A percentile compares a stretch with the other conserved stretches of the same genome.
These are phyloP conservation scores for Oligia latruncula DNA, from an alignment of 2,888 invertebrate species.

Conservation along the genomic window DNA sequence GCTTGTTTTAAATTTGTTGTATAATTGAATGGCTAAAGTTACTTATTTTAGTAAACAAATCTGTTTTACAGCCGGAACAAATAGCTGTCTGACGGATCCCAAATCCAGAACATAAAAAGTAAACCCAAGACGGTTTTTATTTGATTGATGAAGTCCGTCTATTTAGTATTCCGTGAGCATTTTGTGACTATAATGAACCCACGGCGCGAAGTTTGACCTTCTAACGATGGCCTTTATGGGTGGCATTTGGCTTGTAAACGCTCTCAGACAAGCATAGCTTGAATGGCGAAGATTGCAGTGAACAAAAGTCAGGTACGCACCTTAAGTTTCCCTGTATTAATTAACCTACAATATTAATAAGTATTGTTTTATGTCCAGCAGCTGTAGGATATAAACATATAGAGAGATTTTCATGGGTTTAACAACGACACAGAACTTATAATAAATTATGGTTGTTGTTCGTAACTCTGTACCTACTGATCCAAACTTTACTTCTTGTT, in stretches of 20 bases:
- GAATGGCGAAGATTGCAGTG: slow-evolving; percentile 20
- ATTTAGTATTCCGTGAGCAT: slow-evolving; percentile 30
- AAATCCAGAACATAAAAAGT: slow-evolving; percentile 20
- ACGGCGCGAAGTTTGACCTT: slow-evolving; percentile 58
- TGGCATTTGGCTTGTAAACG: slow-evolving; percentile 58
- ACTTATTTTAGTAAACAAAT: not conserved
- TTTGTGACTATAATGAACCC: slow-evolving; percentile 29
- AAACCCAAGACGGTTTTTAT: slow-evolving; percentile 16
- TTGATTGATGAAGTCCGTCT: slow-evolving; percentile 30
- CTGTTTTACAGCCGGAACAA: not conserved
- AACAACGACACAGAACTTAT: not conserved
- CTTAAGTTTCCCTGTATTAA: not conserved
- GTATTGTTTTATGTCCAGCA: not conserved
- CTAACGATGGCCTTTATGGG: slow-evolving; percentile 56
- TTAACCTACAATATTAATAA: not conserved
- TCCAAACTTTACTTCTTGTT: not conserved
- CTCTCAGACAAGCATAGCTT: slow-evolving; percentile 28
- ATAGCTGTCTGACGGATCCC: not conserved
- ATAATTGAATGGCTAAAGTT: not conserved
- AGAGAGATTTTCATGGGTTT: not conserved
- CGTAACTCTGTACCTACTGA: not conserved
- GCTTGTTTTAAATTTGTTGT: not conserved
- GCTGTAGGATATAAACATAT: not conserved
- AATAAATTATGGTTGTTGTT: not conserved
- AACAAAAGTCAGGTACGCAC: slow-evolving; percentile 21